These are phyloP conservation scores for Cacatua alba DNA, from an alignment of 2,113 vertebrate species.

Conservation along the genomic window DNA sequence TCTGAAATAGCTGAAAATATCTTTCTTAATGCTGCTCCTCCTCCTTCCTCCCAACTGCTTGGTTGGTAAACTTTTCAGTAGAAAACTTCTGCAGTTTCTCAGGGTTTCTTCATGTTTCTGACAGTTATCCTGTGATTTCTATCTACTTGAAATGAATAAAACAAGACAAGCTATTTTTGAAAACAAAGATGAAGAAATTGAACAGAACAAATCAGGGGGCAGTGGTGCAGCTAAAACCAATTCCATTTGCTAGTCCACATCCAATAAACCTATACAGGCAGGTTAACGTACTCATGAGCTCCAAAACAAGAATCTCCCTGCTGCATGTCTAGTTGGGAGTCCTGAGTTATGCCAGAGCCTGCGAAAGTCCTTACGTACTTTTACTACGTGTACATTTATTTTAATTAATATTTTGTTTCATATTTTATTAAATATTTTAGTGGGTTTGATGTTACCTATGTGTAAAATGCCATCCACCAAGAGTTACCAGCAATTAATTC, in stretches of 20 bases:
- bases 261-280: accelerated
- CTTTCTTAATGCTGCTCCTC: neutral
- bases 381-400: neutral
- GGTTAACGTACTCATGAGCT: neutral
- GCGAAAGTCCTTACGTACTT: neutral
- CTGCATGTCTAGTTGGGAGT: neutral
- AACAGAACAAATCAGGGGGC: neutral
- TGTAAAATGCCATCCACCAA: neutral
- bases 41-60: neutral
- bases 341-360: neutral
- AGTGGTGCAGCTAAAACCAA: neutral
- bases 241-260: neutral
- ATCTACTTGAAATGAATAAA: neutral
- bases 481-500: neutral
- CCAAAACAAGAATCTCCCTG: neutral
- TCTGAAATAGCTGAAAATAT: neutral
- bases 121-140: neutral
- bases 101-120: neutral
- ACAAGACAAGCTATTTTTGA: neutral
- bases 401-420: neutral
- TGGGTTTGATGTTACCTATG: neutral
- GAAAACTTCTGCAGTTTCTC: neutral
- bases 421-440: neutral
- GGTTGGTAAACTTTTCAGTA: neutral
- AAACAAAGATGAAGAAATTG: neutral